These are phyloP conservation scores for Sinopyrophorus schimmeli DNA, from an alignment of 2,888 invertebrate species.

Conservation along the genomic window DNA sequence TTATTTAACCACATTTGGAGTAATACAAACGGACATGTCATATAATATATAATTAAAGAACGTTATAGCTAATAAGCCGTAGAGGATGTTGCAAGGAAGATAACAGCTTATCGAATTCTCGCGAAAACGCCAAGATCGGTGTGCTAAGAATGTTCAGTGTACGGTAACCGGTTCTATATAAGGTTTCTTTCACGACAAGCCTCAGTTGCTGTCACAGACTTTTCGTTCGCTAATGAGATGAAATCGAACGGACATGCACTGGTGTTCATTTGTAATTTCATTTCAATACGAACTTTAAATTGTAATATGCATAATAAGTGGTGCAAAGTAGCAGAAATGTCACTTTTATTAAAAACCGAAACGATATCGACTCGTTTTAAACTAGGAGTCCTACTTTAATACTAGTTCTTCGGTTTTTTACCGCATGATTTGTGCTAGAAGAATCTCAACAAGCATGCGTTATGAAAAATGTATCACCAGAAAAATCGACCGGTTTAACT, in stretches of 20 bases:
- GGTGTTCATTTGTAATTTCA: too few relatives aligned
- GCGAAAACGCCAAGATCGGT: constrained; percentile 50
- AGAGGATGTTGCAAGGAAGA: constrained; percentile 47
- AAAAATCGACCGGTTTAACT: constrained; percentile 30
- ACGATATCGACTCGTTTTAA: too few relatives aligned
- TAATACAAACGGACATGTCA: too few relatives aligned
- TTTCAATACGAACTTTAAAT: too few relatives aligned
- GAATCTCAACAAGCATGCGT: constrained; percentile 50
- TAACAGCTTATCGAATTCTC: constrained; percentile 55
- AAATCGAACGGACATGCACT: constrained; percentile 56
- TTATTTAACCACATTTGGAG: too few relatives aligned
- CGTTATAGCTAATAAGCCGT: constrained; percentile 22
- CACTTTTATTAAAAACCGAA: too few relatives aligned
- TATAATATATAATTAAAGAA: constrained; percentile 14
- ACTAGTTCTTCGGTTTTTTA: neutral
- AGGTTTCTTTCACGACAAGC: constrained; percentile 50
- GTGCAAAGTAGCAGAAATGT: too few relatives aligned
- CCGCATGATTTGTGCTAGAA: constrained; percentile 44
- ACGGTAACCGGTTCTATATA: constrained; percentile 55
- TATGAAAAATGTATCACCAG: constrained; percentile 53
- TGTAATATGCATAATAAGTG: too few relatives aligned
- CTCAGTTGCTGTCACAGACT: constrained; percentile 54
- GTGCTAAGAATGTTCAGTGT: constrained; percentile 45
- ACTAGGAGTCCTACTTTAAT: too few relatives aligned
- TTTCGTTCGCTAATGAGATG: constrained; percentile 58